Percentiles rank a stretch among this genome's conserved stretches.
These are phyloP conservation scores for Champsocephalus gunnari DNA, from an alignment of 2,797 vertebrate species.

Conservation along the genomic window DNA sequence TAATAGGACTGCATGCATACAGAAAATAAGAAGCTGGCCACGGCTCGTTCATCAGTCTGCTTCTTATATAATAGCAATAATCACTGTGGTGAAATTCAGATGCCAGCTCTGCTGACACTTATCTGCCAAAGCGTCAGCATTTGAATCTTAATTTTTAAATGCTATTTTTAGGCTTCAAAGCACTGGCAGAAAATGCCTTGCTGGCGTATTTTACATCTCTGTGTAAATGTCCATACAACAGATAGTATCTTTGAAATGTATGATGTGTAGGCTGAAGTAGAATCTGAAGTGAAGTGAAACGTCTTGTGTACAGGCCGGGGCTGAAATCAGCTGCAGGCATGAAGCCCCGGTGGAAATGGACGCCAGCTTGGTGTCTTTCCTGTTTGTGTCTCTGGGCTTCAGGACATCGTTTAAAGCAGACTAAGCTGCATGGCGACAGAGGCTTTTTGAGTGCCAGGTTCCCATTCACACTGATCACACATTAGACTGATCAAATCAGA, in stretches of 20 bases:
- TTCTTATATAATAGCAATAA: constrained; percentile 59
- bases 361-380: constrained; percentile 35
- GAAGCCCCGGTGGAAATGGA: constrained; percentile 25
- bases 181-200: not conserved
- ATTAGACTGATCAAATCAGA: constrained; percentile 82
- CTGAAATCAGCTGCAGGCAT: constrained; percentile 19
- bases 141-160: constrained; percentile 54
- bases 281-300: not conserved
- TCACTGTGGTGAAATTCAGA: constrained; percentile 56
- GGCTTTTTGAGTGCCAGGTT: constrained; percentile 67
- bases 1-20: not conserved
- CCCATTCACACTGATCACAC: constrained; percentile 81
- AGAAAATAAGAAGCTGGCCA: constrained; percentile 25
- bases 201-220: constrained; percentile 2
- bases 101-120: constrained; percentile 56
- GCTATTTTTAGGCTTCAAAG: constrained; percentile 46
- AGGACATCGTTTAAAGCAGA: constrained; percentile 63
- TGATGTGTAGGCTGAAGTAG: not conserved
- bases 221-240: not conserved
- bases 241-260: not conserved
- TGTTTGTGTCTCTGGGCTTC: constrained; percentile 46
- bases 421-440: constrained; percentile 69
- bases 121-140: constrained; percentile 54
- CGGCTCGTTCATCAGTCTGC: constrained; percentile 39
- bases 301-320: not conserved